Percentiles rank a stretch among this genome's conserved stretches.
phyloP scores from a whole-genome alignment of 92 coral and sea anemone species.

The Zoanthus gigantus region DNA sequence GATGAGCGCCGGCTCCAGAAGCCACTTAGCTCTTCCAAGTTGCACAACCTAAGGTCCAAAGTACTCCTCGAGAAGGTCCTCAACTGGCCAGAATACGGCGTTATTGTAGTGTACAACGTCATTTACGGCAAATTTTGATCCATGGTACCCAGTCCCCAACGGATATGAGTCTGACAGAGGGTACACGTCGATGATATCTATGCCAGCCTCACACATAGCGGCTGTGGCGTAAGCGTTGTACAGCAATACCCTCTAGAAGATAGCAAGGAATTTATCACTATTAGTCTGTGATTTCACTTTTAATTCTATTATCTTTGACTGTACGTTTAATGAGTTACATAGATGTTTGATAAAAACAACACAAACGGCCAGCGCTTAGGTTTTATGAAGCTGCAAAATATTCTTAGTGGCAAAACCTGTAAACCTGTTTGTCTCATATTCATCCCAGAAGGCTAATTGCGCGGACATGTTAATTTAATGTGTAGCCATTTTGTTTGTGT shows the following conservation, averaged over 20 bases:
- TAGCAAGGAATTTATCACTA: neutral
- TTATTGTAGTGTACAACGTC: slow-evolving; percentile 60
- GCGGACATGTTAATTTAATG: too few species aligned
- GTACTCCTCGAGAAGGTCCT: slow-evolving; percentile 47
- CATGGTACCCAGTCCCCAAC: slow-evolving; percentile 60
- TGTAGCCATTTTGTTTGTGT: too few species aligned
- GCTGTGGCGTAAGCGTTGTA: slow-evolving; percentile 64
- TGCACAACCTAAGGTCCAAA: slow-evolving; percentile 5
- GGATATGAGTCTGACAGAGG: slow-evolving; percentile 64
- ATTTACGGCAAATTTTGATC: slow-evolving; percentile 34
- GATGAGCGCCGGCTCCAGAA: too few species aligned
- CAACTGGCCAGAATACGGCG: slow-evolving; percentile 58
- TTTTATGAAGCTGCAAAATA: too few species aligned
- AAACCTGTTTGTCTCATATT: too few species aligned
- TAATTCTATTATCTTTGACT: too few species aligned
- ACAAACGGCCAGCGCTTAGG: too few species aligned
- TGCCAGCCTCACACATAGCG: slow-evolving; percentile 60
- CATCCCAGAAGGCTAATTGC: too few species aligned
- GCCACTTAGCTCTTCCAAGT: too few species aligned
- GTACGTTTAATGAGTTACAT: too few species aligned
- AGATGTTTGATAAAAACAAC: too few species aligned
- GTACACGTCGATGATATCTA: slow-evolving; percentile 58
- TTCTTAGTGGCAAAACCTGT: too few species aligned
- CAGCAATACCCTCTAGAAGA: slow-evolving; percentile 50
- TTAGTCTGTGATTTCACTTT: neutral